Conservation (phyloP, 2,888 invertebrate species). For the Ferrisia virgata region DNA sequence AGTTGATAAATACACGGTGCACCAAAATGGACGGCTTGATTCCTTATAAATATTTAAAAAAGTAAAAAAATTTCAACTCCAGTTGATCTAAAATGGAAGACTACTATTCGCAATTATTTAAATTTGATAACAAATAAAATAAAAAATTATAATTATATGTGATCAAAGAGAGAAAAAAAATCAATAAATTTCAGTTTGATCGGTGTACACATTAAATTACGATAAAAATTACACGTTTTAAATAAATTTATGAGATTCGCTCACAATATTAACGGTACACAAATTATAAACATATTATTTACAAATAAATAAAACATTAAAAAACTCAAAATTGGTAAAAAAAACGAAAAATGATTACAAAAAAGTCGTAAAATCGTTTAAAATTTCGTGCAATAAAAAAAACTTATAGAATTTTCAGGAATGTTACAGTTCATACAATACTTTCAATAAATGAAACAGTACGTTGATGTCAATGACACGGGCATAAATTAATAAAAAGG, state of each 20-base stretch:
- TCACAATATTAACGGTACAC: neutral
- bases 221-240: neutral
- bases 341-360: neutral
- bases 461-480: neutral
- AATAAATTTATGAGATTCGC: neutral
- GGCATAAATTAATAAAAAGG: neutral
- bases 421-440: neutral
- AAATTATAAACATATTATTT: neutral
- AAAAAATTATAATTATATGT: neutral
- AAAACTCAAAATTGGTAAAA: neutral
- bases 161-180: neutral
- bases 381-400: neutral
- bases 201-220: neutral
- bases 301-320: neutral
- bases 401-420: neutral
- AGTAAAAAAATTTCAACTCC: neutral
- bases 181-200: neutral
- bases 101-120: neutral
- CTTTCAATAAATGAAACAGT: neutral
- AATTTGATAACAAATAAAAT: neutral
- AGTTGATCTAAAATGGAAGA: neutral
- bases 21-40: neutral
- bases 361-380: neutral
- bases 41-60: neutral
- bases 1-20: neutral